phyloP scores from a whole-genome alignment of 2,888 invertebrate genomes.

The Caenorhabditis sinica region DNA sequence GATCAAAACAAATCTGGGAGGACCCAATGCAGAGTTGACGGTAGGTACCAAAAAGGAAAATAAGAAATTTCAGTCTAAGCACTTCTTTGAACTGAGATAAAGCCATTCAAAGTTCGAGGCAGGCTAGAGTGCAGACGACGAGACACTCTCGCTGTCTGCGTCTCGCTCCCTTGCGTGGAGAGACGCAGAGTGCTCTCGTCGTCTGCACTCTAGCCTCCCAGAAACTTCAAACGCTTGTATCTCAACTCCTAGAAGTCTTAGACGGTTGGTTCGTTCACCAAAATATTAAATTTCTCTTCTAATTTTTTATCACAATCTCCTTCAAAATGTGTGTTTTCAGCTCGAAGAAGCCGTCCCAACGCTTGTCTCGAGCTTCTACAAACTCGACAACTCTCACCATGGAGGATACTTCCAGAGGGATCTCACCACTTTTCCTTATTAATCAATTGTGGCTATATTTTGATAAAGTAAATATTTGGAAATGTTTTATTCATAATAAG shows the following conservation, averaged over 20 bases:
- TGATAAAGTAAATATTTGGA: neutral
- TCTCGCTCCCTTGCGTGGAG: too few relatives aligned
- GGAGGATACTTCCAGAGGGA: slow-evolving; percentile 12
- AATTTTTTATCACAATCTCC: too few relatives aligned
- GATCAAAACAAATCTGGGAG: slow-evolving; percentile 78
- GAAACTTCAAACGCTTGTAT: neutral
- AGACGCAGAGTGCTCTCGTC: too few relatives aligned
- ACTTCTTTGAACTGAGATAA: neutral
- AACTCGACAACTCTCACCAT: neutral
- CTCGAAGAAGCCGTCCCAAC: slow-evolving; percentile 8
- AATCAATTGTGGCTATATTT: neutral
- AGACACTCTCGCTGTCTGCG: slow-evolving; percentile 3
- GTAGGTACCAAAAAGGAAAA: too few relatives aligned
- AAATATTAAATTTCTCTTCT: neutral
- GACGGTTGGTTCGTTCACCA: neutral
- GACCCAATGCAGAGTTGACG: slow-evolving; percentile 56
- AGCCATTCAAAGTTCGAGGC: too few relatives aligned
- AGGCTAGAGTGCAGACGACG: neutral
- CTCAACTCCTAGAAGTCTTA: neutral
- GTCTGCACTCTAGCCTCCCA: neutral
- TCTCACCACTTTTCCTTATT: neutral
- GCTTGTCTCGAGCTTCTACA: slow-evolving; percentile 11
- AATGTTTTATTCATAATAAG: slow-evolving; percentile 25
- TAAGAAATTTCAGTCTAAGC: too few relatives aligned
- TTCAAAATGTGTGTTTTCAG: too few relatives aligned